Conservation (phyloP, 2,888 invertebrate genomes). For the Dione vanillae region DNA sequence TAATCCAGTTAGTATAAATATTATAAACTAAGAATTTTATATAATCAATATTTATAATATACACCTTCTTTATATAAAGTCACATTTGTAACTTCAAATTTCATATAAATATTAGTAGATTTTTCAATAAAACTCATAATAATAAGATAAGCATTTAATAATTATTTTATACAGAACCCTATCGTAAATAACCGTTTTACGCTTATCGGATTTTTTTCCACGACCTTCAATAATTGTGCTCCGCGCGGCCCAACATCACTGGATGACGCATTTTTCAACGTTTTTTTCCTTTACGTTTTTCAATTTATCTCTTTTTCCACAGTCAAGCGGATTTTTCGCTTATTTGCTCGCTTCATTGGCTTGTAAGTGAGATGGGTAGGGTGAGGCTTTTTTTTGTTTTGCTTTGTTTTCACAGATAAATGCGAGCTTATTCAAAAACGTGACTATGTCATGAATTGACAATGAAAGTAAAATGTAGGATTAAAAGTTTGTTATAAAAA, state of each 20-base stretch:
- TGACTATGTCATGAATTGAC: background rate
- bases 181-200: background rate
- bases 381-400: constrained; percentile 52
- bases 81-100: too few relatives aligned
- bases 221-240: constrained; percentile 74
- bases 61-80: too few relatives aligned
- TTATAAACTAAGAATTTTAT: too few relatives aligned
- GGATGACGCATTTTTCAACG: constrained; percentile 68
- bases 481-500: background rate
- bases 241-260: constrained; percentile 72
- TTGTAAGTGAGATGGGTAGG: constrained; percentile 79
- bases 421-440: constrained; percentile 45
- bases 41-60: too few relatives aligned
- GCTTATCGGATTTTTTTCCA: constrained; percentile 59
- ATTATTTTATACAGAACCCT: constrained; percentile 56
- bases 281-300: constrained; percentile 60
- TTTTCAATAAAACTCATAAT: background rate
- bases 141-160: background rate
- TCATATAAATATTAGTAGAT: too few relatives aligned
- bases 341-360: constrained; percentile 84
- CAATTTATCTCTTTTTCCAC: constrained; percentile 80
- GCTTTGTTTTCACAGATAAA: constrained; percentile 60
- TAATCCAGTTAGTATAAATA: too few relatives aligned
- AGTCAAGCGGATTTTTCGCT: constrained; percentile 79
- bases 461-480: background rate